A percentile compares a stretch with the other conserved stretches of the same genome.
phyloP scores from a whole-genome alignment of 2,888 invertebrate species.

The Caradrina clavipalpis region DNA sequence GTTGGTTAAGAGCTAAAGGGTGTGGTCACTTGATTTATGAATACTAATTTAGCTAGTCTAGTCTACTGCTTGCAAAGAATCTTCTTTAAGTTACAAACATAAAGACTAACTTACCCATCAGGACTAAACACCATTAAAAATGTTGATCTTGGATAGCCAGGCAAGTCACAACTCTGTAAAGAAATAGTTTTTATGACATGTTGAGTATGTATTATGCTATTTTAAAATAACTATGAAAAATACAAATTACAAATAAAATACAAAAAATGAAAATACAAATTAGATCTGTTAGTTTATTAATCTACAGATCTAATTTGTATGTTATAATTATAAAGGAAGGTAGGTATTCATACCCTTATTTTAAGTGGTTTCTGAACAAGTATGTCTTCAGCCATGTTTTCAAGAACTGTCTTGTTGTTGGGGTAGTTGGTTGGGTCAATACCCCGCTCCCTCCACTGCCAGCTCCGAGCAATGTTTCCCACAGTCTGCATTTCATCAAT shows the following conservation, averaged over 20 bases:
- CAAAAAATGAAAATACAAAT: not conserved
- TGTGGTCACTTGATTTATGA: not conserved
- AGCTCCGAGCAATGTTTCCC: slow-evolving; percentile 84
- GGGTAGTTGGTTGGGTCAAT: slow-evolving; percentile 81
- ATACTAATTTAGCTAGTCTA: not conserved
- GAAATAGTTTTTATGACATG: slow-evolving; percentile 3
- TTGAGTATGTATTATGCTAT: not conserved
- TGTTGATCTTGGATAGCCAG: slow-evolving; percentile 94
- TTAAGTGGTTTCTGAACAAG: slow-evolving; percentile 91
- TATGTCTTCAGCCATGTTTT: slow-evolving; percentile 92
- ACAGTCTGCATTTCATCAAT: slow-evolving; percentile 79
- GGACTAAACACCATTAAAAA: slow-evolving; percentile 97
- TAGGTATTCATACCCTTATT: slow-evolving; percentile 89
- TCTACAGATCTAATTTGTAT: no score
- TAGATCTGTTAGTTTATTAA: slow-evolving; percentile 4
- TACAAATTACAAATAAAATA: no score
- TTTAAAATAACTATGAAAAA: slow-evolving; percentile 4
- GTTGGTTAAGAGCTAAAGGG: not conserved
- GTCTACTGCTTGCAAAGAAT: not conserved
- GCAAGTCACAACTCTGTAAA: slow-evolving; percentile 93
- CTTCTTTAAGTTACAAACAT: not conserved
- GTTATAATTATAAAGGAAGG: slow-evolving; percentile 6
- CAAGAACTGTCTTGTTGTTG: slow-evolving; percentile 89
- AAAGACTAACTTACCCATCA: slow-evolving; percentile 92
- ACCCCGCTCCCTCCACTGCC: slow-evolving; percentile 87